phyloP scores from a whole-genome alignment of 92 coral and sea anemone species.

The Phenganax marumi region DNA sequence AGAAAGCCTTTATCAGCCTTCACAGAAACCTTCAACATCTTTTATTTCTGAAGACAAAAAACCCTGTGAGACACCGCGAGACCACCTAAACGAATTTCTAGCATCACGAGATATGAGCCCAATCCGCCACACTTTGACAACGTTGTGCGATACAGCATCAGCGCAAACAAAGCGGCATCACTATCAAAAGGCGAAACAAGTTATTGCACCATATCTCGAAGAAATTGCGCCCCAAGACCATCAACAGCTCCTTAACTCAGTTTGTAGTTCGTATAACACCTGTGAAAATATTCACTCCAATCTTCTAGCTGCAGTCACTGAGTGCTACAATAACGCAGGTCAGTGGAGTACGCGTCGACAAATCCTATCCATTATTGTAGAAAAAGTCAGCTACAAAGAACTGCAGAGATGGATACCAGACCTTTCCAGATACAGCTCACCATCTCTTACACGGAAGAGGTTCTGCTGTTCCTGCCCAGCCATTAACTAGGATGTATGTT shows the following conservation, averaged over 20 bases:
- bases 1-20: neutral
- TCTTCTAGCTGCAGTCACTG: constrained; percentile 44
- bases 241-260: constrained; percentile 36
- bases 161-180: constrained; percentile 51
- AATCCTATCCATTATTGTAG: constrained; percentile 51
- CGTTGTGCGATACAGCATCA: constrained; percentile 48
- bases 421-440: constrained; percentile 47
- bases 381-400: constrained; percentile 43
- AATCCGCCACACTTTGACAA: constrained; percentile 28
- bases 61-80: neutral
- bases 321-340: constrained; percentile 54
- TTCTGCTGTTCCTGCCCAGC: constrained; percentile 15
- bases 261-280: constrained; percentile 17
- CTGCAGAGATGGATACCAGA: constrained; percentile 44
- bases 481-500: constrained; percentile 31
- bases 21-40: neutral
- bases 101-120: constrained; percentile 53
- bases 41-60: neutral
- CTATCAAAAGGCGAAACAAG: constrained; percentile 49
- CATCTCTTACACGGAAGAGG: constrained; percentile 54
- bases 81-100: constrained; percentile 42
- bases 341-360: constrained; percentile 50
- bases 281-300: constrained; percentile 23
- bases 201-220: constrained; percentile 35
- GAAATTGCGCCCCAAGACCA: constrained; percentile 44